Conservation (phyloP, 2,797 vertebrate genomes). For the Fistularia tabacaria region DNA sequence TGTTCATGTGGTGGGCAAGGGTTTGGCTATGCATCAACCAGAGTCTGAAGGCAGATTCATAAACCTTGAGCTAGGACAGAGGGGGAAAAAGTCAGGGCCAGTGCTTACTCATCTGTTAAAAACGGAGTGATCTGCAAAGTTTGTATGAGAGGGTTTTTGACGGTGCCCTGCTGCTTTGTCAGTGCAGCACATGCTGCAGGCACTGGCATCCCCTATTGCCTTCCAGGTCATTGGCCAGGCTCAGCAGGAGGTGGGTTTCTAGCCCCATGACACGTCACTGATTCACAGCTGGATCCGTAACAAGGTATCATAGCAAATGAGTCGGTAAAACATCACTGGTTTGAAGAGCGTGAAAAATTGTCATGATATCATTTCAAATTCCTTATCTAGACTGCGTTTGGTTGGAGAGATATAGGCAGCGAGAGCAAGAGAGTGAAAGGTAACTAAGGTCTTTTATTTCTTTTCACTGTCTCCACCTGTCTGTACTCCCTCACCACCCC, state of each 20-base stretch:
- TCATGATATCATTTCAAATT: slow-evolving; percentile 83
- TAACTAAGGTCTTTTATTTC: slow-evolving; percentile 53
- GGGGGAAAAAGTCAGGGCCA: slow-evolving; percentile 56
- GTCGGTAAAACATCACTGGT: slow-evolving; percentile 85
- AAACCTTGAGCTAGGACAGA: slow-evolving; percentile 65
- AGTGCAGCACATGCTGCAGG: slow-evolving; percentile 83
- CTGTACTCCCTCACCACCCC: slow-evolving; percentile 15
- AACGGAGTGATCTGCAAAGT: slow-evolving; percentile 79
- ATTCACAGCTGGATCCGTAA: slow-evolving; percentile 81
- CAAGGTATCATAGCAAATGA: slow-evolving; percentile 85
- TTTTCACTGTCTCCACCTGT: slow-evolving; percentile 42
- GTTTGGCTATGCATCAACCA: slow-evolving; percentile 61
- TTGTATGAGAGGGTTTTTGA: slow-evolving; percentile 81
- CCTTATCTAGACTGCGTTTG: slow-evolving; percentile 63
- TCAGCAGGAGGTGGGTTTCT: slow-evolving; percentile 72
- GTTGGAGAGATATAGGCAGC: slow-evolving; percentile 27
- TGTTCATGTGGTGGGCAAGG: slow-evolving; percentile 61
- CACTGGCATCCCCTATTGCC: slow-evolving; percentile 79
- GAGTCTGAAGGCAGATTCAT: slow-evolving; percentile 68
- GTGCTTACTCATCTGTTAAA: slow-evolving; percentile 89
- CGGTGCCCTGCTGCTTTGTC: slow-evolving; percentile 86
- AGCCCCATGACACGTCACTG: slow-evolving; percentile 79
- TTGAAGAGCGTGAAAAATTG: slow-evolving; percentile 80
- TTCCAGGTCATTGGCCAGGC: slow-evolving; percentile 87
- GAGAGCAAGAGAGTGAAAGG: slow-evolving; percentile 15